Base-by-base conservation (phyloP, 1,140 invertebrate genomes). In the Danaus plexippus region DNA sequence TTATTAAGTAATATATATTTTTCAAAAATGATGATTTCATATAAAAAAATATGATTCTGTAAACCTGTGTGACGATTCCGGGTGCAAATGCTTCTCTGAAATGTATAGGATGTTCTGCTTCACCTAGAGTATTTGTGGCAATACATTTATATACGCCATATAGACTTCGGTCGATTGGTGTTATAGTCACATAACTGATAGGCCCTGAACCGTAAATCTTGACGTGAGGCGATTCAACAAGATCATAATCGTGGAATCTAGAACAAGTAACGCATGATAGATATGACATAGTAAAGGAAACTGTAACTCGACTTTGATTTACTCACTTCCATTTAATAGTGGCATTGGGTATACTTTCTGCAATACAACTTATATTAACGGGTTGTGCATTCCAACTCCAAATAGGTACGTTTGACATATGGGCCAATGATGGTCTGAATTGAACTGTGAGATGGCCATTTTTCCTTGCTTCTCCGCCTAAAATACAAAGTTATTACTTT, bases 341-440 rank as follows among this genome's bases (percentile, higher is more conserved):
- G 1, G 96, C 96, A 79, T 97, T 97, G 0, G 96, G 96, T 72
- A 97, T 95, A 62, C 94, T 92, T 79, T 94, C 92, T 9, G 95
- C 95, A n/a, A 95, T 88, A 73, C 96, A 98, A 41, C 93, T 95
- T 0, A 98, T 88, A 74, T 97, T 97, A 0, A 94, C 94, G 3
- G 92, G 91, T 62, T 90, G 89, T 42, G 90, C 85, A 18, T 93
- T 90, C 96, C 96, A 97, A 7, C 92, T 94, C 90, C 92, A 96
- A 1, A 92, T 88, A 4, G 91, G 91, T 6, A 89, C 72, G 59
- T 92, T 91, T 52, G 90, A 89, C 85, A 94, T 93, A n/a, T 91
- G 89, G 40, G 90, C 91, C 73, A 96, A 96, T 1, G 92, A 91
- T 2, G 95, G 95, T 8, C 90, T 90, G 80, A 95, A 96, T 71